These are phyloP conservation scores for Cephus pygmeus DNA, from an alignment of 2,888 invertebrate genomes.

Conservation along the genomic window DNA sequence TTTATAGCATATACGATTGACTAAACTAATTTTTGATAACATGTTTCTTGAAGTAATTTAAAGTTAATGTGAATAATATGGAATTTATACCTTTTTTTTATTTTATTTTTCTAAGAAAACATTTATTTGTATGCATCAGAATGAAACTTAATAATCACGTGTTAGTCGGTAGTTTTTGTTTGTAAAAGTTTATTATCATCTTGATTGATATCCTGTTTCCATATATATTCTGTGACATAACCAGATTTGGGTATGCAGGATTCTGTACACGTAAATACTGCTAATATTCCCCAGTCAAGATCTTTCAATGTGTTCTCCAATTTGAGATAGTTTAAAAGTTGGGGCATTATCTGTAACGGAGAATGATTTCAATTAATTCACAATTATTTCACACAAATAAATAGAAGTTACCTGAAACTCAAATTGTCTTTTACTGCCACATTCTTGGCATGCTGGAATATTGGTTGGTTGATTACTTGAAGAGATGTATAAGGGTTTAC, in stretches of 20 bases:
- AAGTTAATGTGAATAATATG: neutral
- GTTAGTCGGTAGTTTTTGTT: neutral
- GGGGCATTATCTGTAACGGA: constrained; percentile 81
- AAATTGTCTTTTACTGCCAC: constrained; percentile 82
- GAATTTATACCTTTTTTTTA: neutral
- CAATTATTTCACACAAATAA: neutral
- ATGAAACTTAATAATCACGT: too few species aligned
- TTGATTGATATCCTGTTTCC: constrained; percentile 83
- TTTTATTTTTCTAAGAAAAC: too few species aligned
- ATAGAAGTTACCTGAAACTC: constrained; percentile 81
- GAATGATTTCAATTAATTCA: neutral
- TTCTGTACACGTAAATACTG: constrained; percentile 84
- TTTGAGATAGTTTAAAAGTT: constrained; percentile 77
- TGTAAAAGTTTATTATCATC: neutral
- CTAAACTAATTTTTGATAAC: neutral
- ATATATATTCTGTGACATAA: constrained; percentile 83
- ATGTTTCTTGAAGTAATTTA: neutral
- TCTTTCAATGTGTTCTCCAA: constrained; percentile 72
- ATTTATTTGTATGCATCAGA: too few species aligned
- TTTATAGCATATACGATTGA: too few species aligned
- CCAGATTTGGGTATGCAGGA: constrained; percentile 77
- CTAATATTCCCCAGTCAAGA: constrained; percentile 92
- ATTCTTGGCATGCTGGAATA: constrained; percentile 80
- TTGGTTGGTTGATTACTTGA: constrained; percentile 65
- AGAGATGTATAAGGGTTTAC: constrained; percentile 88